These are phyloP conservation scores for Macropodus opercularis DNA, from an alignment of 2,797 vertebrate species.

Conservation along the genomic window DNA sequence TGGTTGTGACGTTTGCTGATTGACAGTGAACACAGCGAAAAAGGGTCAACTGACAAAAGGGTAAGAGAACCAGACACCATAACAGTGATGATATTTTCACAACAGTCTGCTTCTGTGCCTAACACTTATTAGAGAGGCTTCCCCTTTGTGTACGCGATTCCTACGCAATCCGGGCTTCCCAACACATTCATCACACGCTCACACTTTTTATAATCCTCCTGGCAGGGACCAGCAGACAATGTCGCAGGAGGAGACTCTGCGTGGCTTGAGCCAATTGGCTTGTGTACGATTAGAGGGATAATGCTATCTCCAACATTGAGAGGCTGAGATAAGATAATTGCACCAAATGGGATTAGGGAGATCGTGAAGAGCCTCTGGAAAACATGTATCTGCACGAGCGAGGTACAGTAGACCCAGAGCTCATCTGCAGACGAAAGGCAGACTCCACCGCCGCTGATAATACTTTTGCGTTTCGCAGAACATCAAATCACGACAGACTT, in stretches of 20 bases:
- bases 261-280: constrained; percentile 70
- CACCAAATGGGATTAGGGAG: constrained; percentile 77
- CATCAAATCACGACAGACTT: constrained; percentile 15
- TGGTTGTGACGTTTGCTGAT: constrained; percentile 26
- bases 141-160: constrained; percentile 43
- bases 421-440: constrained; percentile 61
- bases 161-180: constrained; percentile 24
- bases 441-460: constrained; percentile 59
- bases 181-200: constrained; percentile 44
- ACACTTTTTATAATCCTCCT: constrained; percentile 53
- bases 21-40: constrained; percentile 35
- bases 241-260: constrained; percentile 53
- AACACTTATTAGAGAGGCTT: constrained; percentile 51
- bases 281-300: constrained; percentile 77
- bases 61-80: constrained; percentile 61
- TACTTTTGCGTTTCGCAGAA: constrained; percentile 41
- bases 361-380: constrained; percentile 63
- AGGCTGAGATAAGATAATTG: constrained; percentile 81
- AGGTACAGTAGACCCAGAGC: constrained; percentile 55
- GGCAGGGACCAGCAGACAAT: constrained; percentile 39
- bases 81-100: constrained; percentile 70
- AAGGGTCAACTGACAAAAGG: constrained; percentile 39
- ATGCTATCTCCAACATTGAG: constrained; percentile 75
- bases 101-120: constrained; percentile 63
- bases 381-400: constrained; percentile 49